Conservation (phyloP, 2,797 vertebrate genomes). For the Uromys caudimaculatus region DNA sequence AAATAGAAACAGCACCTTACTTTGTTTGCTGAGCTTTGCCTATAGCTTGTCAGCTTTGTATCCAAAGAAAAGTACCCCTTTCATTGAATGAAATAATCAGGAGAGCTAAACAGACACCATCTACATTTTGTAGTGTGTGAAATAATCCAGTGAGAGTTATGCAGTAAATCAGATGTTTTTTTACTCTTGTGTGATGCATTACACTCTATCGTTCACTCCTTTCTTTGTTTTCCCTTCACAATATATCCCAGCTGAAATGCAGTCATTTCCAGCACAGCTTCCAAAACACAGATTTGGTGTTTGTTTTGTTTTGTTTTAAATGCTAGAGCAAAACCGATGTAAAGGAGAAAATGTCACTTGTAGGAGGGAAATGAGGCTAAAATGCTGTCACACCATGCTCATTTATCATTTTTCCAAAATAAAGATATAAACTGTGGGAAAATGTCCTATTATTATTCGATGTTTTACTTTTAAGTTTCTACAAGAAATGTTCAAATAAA, state of each 20-base stretch:
- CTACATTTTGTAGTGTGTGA: slow-evolving; percentile 41
- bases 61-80: slow-evolving; percentile 56
- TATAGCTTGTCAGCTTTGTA: slow-evolving; percentile 29
- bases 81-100: slow-evolving; percentile 70
- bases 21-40: slow-evolving; percentile 51
- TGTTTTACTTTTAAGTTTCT: slow-evolving; percentile 9
- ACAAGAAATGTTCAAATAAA: neutral
- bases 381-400: neutral
- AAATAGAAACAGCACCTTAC: slow-evolving; percentile 67
- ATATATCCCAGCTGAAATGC: slow-evolving; percentile 41
- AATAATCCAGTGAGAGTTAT: slow-evolving; percentile 57
- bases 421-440: neutral
- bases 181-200: slow-evolving; percentile 8
- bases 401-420: slow-evolving; percentile 16
- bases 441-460: slow-evolving; percentile 34
- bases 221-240: neutral
- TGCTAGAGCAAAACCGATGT: neutral
- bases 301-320: neutral
- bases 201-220: neutral
- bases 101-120: slow-evolving; percentile 49
- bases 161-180: slow-evolving; percentile 34
- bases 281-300: neutral
- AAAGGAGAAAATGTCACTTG: slow-evolving; percentile 35
- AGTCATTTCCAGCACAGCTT: neutral
- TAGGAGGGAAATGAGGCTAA: neutral